These are phyloP conservation scores for Cerceris rybyensis DNA, from an alignment of 2,888 invertebrate species.

Conservation along the genomic window DNA sequence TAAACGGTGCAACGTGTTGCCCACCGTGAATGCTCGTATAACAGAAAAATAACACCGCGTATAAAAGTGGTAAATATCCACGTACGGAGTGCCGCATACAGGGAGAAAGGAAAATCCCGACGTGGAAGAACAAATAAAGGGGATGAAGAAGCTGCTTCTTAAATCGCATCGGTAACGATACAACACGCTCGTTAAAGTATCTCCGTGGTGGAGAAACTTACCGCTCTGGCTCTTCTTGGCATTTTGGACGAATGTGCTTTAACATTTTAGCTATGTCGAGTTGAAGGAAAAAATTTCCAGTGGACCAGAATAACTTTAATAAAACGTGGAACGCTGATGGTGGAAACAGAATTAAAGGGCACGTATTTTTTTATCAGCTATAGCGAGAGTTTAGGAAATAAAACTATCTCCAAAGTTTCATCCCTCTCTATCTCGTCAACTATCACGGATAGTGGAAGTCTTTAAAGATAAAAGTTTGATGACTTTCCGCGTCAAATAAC, in stretches of 20 bases:
- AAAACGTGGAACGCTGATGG: no score
- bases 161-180: background rate
- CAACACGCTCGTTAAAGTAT: background rate
- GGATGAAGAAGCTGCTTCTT: background rate
- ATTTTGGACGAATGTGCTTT: background rate
- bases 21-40: conserved; percentile 1
- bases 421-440: no score
- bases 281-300: no score
- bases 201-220: background rate
- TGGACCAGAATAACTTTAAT: no score
- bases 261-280: no score
- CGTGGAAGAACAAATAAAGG: background rate
- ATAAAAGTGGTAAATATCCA: background rate
- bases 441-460: no score
- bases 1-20: conserved; percentile 13
- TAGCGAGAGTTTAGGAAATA: no score
- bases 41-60: conserved; percentile 13
- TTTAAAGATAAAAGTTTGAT: no score
- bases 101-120: background rate
- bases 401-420: no score
- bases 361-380: no score
- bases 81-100: background rate
- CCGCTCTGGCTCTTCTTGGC: background rate
- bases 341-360: no score
- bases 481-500: no score